These are phyloP conservation scores for Corythucha ciliata DNA, from an alignment of 2,888 invertebrate species.

Conservation along the genomic window DNA sequence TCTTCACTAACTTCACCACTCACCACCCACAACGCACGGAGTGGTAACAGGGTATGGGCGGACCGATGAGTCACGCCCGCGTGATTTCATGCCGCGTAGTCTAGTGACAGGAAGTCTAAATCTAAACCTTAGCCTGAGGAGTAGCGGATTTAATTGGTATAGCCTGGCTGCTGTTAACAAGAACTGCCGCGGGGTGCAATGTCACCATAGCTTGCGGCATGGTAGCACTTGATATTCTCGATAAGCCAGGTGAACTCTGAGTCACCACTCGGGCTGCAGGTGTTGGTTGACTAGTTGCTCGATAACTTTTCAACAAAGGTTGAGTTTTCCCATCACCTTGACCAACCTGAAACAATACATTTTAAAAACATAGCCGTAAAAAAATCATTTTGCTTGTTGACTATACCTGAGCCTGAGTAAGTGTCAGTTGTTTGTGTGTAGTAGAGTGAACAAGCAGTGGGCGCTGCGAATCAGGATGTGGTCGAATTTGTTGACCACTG, in stretches of 20 bases:
- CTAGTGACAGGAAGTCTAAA: too few species aligned
- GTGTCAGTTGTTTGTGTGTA: constrained; percentile 32
- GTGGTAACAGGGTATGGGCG: too few species aligned
- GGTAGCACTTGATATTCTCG: too few species aligned
- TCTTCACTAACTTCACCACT: too few species aligned
- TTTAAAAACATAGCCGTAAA: neutral
- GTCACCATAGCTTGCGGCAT: too few species aligned
- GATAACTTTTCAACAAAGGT: constrained; percentile 20
- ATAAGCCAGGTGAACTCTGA: constrained; percentile 17
- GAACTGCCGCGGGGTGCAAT: constrained; percentile 26
- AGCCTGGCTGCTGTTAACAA: constrained; percentile 24
- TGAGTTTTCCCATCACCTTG: neutral
- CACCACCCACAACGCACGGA: too few species aligned
- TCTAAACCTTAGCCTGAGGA: constrained; percentile 26
- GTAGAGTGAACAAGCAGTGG: constrained; percentile 33
- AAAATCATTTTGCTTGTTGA: too few species aligned
- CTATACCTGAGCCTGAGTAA: constrained; percentile 30
- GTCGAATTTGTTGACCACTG: too few species aligned
- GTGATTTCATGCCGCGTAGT: too few species aligned
- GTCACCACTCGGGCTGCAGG: constrained; percentile 17
- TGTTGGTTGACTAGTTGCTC: constrained; percentile 9
- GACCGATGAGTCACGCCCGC: too few species aligned
- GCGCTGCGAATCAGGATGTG: too few species aligned
- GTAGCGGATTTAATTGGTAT: constrained; percentile 26
- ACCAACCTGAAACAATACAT: neutral